Percentiles rank a stretch among this genome's conserved stretches.
These are phyloP conservation scores for Amblyteles armatorius DNA, from an alignment of 2,888 invertebrate genomes.

Conservation along the genomic window DNA sequence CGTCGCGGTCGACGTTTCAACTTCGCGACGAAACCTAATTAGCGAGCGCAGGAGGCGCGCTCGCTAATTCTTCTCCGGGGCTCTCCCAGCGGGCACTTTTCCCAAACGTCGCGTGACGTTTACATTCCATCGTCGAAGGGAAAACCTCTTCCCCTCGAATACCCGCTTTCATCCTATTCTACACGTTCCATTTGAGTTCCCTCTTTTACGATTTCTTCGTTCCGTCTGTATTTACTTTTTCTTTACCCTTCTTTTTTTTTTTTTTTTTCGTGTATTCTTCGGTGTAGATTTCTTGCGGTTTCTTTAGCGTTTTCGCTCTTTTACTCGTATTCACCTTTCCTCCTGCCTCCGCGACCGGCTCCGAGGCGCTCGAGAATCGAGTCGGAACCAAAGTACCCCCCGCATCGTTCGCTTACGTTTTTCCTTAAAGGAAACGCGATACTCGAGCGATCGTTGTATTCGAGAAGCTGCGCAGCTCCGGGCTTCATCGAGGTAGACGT, in stretches of 20 bases:
- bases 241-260: background rate
- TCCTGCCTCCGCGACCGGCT: too few species aligned
- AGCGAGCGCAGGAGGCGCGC: constrained; percentile 25
- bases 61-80: constrained; percentile 15
- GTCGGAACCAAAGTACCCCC: background rate
- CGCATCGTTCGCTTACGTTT: background rate
- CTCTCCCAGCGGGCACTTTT: constrained; percentile 50
- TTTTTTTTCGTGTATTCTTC: background rate
- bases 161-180: constrained; percentile 25
- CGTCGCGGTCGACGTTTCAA: constrained; percentile 45
- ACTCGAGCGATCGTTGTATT: background rate
- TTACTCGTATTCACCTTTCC: background rate
- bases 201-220: constrained; percentile 20
- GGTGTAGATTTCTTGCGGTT: background rate
- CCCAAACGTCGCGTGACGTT: constrained; percentile 54
- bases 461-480: background rate
- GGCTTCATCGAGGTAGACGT: background rate
- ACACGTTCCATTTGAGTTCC: constrained; percentile 19
- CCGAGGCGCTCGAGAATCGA: background rate
- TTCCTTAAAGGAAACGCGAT: background rate
- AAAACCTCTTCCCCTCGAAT: constrained; percentile 25
- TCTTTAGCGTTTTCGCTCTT: background rate
- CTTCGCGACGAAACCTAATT: constrained; percentile 59
- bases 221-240: background rate
- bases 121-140: constrained; percentile 51